Base-by-base conservation (phyloP, 2,888 invertebrate genomes). In the Morpho achilles region DNA sequence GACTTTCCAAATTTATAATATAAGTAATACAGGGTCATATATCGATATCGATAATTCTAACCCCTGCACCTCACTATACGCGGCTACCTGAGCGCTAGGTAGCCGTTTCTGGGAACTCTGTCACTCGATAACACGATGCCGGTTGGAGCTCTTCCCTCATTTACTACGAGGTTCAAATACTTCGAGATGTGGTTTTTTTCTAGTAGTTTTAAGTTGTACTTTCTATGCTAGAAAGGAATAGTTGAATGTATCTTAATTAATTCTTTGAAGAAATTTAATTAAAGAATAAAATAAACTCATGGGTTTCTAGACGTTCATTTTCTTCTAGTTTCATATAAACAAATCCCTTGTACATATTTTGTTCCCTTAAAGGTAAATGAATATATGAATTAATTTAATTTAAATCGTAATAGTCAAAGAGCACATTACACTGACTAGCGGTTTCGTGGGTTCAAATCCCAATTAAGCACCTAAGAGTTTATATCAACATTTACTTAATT, bases 71-170 rank as follows among this genome's bases (percentile, higher is more conserved):
- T 59, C 68, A 55, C 70, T 68, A 61, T 62, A 56, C 58, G 75
- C 73, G 75, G 82, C 85, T 87, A 87, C 87, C 87, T 87, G 87
- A 78, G 65, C 70, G 74, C 55, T 79, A 84, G 86, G 87, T 84
- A 83, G 81, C 77, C 74, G 79, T 66, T 87, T 87, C 87, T 71
- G 64, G 72, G 87, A 87, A 87, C 67, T 69, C 62, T 72, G 75
- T 67, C 77, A 77, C 74, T 74, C 69, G 80, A 82, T 77, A 82
- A 62, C 60, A 60, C 58, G 61, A 64, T 64, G 61, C 57, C 53
- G 58, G 41, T 58, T 44, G 51, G 9, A 47, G 46, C 53, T 61
- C 61, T 32, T 32, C 32, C 5, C 32, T 61, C 52, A 50, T 45
- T 58, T 61, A 55, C 61, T 58, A 58, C 53, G 10, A 7, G 40